phyloP scores from a whole-genome alignment of 2,888 invertebrate species.

The Muscina levida region DNA sequence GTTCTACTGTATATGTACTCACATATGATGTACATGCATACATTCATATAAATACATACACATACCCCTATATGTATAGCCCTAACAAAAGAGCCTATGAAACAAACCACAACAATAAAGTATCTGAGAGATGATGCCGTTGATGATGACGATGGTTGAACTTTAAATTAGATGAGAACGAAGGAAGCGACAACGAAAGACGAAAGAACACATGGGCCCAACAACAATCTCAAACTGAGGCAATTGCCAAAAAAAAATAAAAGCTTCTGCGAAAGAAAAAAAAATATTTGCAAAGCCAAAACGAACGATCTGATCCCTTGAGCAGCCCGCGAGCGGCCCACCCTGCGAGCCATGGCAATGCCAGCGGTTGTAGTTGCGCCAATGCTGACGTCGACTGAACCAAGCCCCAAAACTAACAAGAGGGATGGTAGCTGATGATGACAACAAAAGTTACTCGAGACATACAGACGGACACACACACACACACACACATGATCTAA shows the following conservation, averaged over 20 bases:
- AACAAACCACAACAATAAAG: not conserved
- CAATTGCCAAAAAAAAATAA: conserved; percentile 3
- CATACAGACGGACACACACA: conserved; percentile 8
- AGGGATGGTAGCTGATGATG: conserved; percentile 38
- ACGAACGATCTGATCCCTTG: conserved; percentile 29
- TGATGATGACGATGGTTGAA: conserved; percentile 66
- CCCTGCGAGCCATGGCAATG: not conserved
- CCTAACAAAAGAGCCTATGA: conserved; percentile 1
- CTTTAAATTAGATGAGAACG: conserved; percentile 75
- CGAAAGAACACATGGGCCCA: conserved; percentile 40
- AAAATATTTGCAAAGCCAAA: conserved; percentile 25
- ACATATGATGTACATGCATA: not conserved
- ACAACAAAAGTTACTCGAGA: conserved; percentile 19
- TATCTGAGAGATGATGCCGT: conserved; percentile 17
- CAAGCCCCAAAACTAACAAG: conserved; percentile 46
- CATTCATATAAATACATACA: not conserved
- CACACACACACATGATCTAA: conserved; percentile 20
- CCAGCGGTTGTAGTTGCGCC: not conserved
- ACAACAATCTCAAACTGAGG: conserved; percentile 28
- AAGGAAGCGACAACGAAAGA: conserved; percentile 16
- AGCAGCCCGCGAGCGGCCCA: not conserved
- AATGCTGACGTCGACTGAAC: conserved; percentile 11
- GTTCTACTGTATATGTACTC: not conserved
- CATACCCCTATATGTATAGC: not conserved
- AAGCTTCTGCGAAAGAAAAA: not conserved